Evolutionary conservation across 92 coral and sea anemone species (phyloP).

Genomic region (Palythoa grandiflora): DNA sequence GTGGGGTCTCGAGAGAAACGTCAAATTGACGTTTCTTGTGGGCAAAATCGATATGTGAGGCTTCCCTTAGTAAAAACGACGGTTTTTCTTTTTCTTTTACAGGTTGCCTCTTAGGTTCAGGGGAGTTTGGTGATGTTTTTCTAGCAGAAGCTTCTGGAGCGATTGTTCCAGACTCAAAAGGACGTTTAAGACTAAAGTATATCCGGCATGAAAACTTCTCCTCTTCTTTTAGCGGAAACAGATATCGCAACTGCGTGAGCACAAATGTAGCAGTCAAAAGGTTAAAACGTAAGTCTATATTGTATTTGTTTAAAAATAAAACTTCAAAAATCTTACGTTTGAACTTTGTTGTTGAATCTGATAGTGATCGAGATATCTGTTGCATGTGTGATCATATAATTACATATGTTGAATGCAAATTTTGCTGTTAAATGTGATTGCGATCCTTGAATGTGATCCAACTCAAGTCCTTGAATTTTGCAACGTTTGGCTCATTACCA

Average conservation of each 20-base stretch:
- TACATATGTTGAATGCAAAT: no score
- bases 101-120: slow-evolving; percentile 85
- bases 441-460: no score
- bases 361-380: background rate
- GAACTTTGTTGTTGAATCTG: background rate
- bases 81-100: background rate
- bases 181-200: slow-evolving; percentile 80
- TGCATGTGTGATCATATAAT: no score
- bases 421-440: no score
- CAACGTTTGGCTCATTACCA: no score
- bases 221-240: slow-evolving; percentile 71
- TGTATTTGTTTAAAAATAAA: background rate
- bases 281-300: slow-evolving; percentile 73
- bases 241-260: slow-evolving; percentile 76
- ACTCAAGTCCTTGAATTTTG: no score
- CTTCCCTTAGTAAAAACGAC: background rate
- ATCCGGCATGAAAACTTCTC: slow-evolving; percentile 73
- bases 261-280: slow-evolving; percentile 89
- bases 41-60: no score
- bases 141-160: slow-evolving; percentile 90
- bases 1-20: no score
- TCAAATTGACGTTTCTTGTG: no score
- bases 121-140: slow-evolving; percentile 94
- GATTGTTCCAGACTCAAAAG: slow-evolving; percentile 90
- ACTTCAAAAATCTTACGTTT: background rate